Evolutionary conservation across 2,888 invertebrate species (phyloP).

Genomic region (Sisyra terminalis): DNA sequence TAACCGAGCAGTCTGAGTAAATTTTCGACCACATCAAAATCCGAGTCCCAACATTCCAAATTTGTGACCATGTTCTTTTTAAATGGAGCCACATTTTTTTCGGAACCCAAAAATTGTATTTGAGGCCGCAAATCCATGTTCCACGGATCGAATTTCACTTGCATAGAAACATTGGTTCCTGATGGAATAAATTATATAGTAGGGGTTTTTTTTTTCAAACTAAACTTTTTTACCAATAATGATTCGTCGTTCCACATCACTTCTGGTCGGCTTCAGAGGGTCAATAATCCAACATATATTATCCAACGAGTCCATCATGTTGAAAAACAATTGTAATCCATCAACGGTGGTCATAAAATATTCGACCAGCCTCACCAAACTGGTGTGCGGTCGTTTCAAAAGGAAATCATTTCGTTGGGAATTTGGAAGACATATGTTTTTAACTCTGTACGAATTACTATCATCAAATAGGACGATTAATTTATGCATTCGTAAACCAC

Average conservation of each 20-base stretch:
- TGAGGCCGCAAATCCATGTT: constrained; percentile 21
- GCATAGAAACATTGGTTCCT: constrained; percentile 23
- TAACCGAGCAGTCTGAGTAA: constrained; percentile 23
- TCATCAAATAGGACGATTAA: background rate
- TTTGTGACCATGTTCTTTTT: constrained; percentile 19
- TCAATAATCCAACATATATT: constrained; percentile 24
- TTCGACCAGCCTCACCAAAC: constrained; percentile 19
- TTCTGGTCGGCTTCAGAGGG: constrained; percentile 22
- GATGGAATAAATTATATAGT: constrained; percentile 11
- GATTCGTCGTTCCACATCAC: constrained; percentile 24
- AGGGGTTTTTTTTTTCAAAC: constrained; percentile 4
- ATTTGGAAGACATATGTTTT: constrained; percentile 18
- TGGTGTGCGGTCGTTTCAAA: constrained; percentile 12
- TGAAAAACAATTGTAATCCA: constrained; percentile 23
- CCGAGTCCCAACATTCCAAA: constrained; percentile 23
- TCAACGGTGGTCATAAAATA: constrained; percentile 18
- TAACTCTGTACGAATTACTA: constrained; percentile 17
- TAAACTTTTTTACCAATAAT: constrained; percentile 19
- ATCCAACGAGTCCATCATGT: constrained; percentile 26
- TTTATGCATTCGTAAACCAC: background rate
- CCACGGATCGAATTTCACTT: constrained; percentile 23
- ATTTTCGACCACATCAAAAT: constrained; percentile 19
- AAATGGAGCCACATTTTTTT: constrained; percentile 18
- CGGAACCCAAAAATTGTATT: constrained; percentile 27
- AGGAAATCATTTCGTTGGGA: constrained; percentile 10